Base-by-base conservation (phyloP, 1,140 invertebrate species). In the Drosophila elegans region DNA sequence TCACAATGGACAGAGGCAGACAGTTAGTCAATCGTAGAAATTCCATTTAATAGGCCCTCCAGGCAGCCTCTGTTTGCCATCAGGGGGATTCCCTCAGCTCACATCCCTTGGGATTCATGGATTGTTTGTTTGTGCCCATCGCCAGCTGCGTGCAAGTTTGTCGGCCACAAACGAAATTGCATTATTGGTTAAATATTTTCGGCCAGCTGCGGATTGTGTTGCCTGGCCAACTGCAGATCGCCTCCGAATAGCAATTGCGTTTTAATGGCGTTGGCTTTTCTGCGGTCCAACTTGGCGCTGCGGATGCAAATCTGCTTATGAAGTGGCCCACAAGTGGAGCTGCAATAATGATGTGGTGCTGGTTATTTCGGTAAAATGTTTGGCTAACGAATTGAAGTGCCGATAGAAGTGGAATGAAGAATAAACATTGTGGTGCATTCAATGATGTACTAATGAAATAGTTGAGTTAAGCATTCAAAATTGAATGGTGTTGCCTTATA, bases 111-210 rank as follows among this genome's bases (percentile, higher is more conserved):
- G 29, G 29, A 11, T 16, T 41, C 3, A n/a, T 16, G 3, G 16
- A 68, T 69, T 71, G 42, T 49, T 4, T 49, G 29, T 25, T 11
- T n/a, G 21, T 16, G 2, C 49, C 12, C 5, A 36, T 21, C 46
- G 11, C 42, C 34, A 25, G 59, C 52, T 51, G 48, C 10, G 49
- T 41, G 52, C 27, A 36, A 56, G 42, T 54, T 48, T 16, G 41
- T 21, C 12, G 49, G 57, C 71, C 46, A 63, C 59, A 57, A 36
- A 51, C 38, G 56, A 59, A 80, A 81, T 68, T 77, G 55, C 78
- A 80, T 72, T 81, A 72, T 71, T 81, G 78, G 72, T 67, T 51
- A 51, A 68, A 83, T 83, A 72, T 79, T 84, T 75, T 83, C 46
- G 71, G 63, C 21, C 59, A 79, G 53, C 76, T 16, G 74, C 41